These are phyloP conservation scores for Channa maculata DNA, from an alignment of 2,113 vertebrate species.

Conservation along the genomic window DNA sequence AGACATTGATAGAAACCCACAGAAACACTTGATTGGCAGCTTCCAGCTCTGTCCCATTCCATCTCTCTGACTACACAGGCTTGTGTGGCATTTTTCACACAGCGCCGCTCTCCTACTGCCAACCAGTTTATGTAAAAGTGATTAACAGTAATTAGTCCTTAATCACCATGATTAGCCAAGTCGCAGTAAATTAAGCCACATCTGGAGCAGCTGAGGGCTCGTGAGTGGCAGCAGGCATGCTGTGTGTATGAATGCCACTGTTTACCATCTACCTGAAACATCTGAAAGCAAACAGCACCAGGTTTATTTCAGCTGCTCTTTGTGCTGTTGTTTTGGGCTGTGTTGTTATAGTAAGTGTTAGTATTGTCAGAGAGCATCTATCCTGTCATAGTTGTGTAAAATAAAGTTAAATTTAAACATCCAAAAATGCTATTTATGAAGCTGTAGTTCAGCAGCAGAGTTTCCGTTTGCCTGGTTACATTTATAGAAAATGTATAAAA, in stretches of 20 bases:
- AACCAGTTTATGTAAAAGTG: constrained; percentile 99
- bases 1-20: not conserved
- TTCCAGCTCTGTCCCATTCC: constrained; percentile 29
- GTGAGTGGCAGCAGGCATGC: constrained; percentile 83
- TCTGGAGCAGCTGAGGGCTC: constrained; percentile 97
- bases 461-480: no score
- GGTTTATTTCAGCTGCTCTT: not conserved
- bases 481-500: no score
- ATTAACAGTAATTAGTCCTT: constrained; percentile 99
- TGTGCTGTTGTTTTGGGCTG: not conserved
- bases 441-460: no score
- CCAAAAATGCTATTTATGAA: no score
- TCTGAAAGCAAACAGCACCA: constrained; percentile 28
- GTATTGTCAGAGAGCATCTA: not conserved
- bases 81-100: constrained; percentile 91
- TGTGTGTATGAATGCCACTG: constrained; percentile 87
- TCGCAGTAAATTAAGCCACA: constrained; percentile 99
- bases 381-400: not conserved
- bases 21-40: constrained; percentile 3
- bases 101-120: constrained; percentile 94
- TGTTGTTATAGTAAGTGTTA: not conserved
- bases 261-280: constrained; percentile 89
- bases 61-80: constrained; percentile 72
- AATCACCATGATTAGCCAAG: constrained; percentile 99
- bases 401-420: not conserved